Conservation (phyloP, 2,888 invertebrate genomes). For the Mimachlamys varia region DNA sequence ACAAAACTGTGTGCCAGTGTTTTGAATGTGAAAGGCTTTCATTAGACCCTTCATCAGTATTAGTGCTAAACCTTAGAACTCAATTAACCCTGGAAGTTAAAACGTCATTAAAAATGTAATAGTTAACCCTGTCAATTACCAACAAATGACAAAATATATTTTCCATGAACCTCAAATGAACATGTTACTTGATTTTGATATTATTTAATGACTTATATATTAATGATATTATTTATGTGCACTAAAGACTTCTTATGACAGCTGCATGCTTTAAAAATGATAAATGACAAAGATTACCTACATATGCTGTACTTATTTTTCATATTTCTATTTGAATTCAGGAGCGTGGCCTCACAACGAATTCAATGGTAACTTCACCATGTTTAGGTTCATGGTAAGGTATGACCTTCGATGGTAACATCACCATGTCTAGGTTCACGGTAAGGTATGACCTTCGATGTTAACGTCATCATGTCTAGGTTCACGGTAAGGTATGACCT, state of each 20-base stretch:
- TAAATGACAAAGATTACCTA: not conserved
- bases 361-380: no score
- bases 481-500: no score
- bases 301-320: not conserved
- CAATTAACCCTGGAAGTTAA: not conserved
- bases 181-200: not conserved
- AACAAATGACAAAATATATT: not conserved
- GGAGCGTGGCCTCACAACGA: no score
- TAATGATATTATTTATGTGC: not conserved
- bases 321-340: no score
- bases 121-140: not conserved
- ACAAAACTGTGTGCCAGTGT: not conserved
- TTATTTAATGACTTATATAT: not conserved
- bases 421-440: no score
- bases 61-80: not conserved
- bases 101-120: not conserved
- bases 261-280: not conserved
- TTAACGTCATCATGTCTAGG: no score
- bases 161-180: not conserved
- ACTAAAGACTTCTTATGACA: not conserved
- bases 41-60: slow-evolving; percentile 12
- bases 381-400: no score
- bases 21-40: not conserved
- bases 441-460: no score
- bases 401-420: no score